phyloP scores from a whole-genome alignment of 2,888 invertebrate genomes.

The Luffia ferchaultella region DNA sequence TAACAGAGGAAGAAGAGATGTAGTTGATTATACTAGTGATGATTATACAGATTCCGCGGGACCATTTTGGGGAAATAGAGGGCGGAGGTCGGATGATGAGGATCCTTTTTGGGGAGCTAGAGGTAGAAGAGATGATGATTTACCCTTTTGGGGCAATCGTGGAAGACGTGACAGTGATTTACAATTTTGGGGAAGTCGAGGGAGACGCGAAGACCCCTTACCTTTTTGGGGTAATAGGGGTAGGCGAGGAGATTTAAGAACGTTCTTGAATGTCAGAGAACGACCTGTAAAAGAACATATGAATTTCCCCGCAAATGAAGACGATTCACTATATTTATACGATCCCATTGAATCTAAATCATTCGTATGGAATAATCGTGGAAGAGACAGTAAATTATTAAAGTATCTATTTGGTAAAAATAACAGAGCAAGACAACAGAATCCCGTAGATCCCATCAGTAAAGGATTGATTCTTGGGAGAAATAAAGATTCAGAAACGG shows the following conservation, averaged over 20 bases:
- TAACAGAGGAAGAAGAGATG: conserved; percentile 29
- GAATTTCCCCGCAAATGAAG: too few relatives aligned
- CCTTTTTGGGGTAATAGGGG: conserved; percentile 31
- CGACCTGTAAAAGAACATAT: too few relatives aligned
- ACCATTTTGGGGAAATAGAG: conserved; percentile 31
- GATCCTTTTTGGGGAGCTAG: conserved; percentile 24
- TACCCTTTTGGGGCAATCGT: conserved; percentile 27
- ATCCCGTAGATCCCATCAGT: not conserved
- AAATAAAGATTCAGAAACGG: not conserved
- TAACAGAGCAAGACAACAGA: conserved; percentile 11
- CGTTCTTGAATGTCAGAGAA: conserved; percentile 14
- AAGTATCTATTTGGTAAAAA: conserved; percentile 27
- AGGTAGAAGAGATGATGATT: conserved; percentile 19
- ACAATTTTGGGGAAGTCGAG: conserved; percentile 57
- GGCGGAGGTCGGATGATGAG: conserved; percentile 18
- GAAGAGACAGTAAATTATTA: conserved; percentile 32
- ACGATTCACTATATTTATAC: too few relatives aligned
- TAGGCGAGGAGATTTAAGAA: conserved; percentile 12
- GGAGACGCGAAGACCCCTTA: conserved; percentile 25
- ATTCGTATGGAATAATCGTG: conserved; percentile 34
- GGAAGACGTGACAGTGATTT: conserved; percentile 26
- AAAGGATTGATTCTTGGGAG: too few relatives aligned
- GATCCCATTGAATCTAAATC: conserved; percentile 6
- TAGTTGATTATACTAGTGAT: conserved; percentile 25
- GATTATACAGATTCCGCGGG: conserved; percentile 15